These are phyloP conservation scores for Mythimna pallens DNA, from an alignment of 2,888 invertebrate species.

Conservation along the genomic window DNA sequence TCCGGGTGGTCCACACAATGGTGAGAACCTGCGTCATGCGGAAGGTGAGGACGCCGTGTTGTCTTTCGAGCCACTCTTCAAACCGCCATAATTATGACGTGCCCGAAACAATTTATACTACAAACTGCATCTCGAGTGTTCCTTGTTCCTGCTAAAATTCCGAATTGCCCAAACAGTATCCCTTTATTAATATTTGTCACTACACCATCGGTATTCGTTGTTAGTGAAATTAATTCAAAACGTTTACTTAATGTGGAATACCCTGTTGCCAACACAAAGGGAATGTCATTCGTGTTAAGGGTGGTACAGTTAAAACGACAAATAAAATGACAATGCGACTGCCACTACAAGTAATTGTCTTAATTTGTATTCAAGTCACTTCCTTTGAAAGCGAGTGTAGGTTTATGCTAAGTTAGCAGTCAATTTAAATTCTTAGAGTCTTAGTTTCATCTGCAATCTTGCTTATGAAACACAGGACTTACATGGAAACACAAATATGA, in stretches of 20 bases:
- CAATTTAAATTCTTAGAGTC: neutral
- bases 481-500: neutral
- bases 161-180: conserved; percentile 9
- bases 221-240: conserved; percentile 60
- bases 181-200: conserved; percentile 29
- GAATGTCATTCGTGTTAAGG: conserved; percentile 36
- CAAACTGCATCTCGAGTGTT: conserved; percentile 9
- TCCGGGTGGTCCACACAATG: too few species aligned
- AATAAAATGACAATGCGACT: conserved; percentile 19
- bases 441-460: neutral
- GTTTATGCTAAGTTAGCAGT: neutral
- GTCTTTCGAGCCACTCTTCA: too few species aligned
- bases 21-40: too few species aligned
- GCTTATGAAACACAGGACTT: neutral
- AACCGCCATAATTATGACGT: too few species aligned
- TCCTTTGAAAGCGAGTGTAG: neutral
- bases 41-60: too few species aligned
- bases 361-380: conserved; percentile 27
- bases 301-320: conserved; percentile 22
- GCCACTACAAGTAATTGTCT: conserved; percentile 18
- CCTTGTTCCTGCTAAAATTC: conserved; percentile 8
- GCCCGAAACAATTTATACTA: conserved; percentile 21
- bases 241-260: conserved; percentile 55
- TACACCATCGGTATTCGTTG: conserved; percentile 35
- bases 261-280: conserved; percentile 22